phyloP scores from a whole-genome alignment of 1,140 invertebrate genomes.

The Adoxophyes honmai region DNA sequence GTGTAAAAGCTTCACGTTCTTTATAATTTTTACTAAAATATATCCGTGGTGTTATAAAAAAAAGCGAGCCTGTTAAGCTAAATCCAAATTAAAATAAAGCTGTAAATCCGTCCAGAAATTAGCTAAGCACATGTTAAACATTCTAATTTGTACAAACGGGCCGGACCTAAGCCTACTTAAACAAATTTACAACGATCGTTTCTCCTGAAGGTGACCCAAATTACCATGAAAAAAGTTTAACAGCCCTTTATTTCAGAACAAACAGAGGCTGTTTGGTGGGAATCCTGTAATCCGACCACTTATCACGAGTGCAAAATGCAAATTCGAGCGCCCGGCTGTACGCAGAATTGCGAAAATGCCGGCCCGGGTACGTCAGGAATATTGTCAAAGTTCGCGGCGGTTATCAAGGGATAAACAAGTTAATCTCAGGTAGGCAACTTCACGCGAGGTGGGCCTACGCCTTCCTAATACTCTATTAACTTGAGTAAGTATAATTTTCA shows the following conservation, averaged over 20 bases:
- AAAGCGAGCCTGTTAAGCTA: background rate
- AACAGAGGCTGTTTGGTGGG: slow-evolving; percentile 70
- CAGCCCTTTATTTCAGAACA: slow-evolving; percentile 75
- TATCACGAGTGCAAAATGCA: slow-evolving; percentile 77
- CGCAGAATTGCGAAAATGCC: slow-evolving; percentile 67
- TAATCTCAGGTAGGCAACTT: slow-evolving; percentile 38
- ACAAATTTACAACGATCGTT: slow-evolving; percentile 70
- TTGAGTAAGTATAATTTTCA: background rate
- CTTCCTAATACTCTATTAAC: slow-evolving; percentile 4
- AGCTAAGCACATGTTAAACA: slow-evolving; percentile 31
- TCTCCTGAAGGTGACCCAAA: slow-evolving; percentile 72
- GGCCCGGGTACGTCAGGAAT: slow-evolving; percentile 49
- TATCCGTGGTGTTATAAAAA: too few relatives aligned
- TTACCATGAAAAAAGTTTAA: slow-evolving; percentile 76
- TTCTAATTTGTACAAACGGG: slow-evolving; percentile 51
- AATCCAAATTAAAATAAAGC: slow-evolving; percentile 3
- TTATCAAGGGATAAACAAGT: slow-evolving; percentile 42
- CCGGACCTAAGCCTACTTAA: slow-evolving; percentile 64
- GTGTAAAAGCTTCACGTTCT: too few relatives aligned
- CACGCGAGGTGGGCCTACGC: slow-evolving; percentile 21
- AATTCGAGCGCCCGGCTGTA: slow-evolving; percentile 56
- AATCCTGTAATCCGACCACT: slow-evolving; percentile 75
- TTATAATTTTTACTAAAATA: too few relatives aligned
- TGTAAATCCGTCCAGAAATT: slow-evolving; percentile 27
- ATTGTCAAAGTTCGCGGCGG: slow-evolving; percentile 58